Base-by-base conservation (phyloP, 2,113 vertebrate species). In the Formicarius rufipectus region DNA sequence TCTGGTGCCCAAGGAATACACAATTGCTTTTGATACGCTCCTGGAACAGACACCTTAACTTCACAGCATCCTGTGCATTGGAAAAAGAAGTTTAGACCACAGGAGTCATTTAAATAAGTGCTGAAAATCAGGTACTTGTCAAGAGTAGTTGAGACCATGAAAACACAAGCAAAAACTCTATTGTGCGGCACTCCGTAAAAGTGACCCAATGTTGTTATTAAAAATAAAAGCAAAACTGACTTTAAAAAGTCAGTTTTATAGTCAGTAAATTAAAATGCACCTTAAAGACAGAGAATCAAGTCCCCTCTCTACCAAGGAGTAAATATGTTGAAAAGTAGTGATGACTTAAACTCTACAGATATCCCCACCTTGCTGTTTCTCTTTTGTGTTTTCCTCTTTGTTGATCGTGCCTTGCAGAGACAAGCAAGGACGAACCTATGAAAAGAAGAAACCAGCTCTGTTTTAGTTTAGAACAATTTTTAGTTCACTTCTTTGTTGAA, bases 11-110 rank as follows among this genome's bases (percentile, higher is more conserved):
- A 96, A 42, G 97, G 92, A 59, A 98, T 76, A 89, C 37, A 50
- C 50, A 97, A 59, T 47, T 98, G 97, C 67, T 98, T 98, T 83
- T 98, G 96, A n/a, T 97, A 98, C 4, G 98, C 96, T 22, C 98
- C 98, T 23, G 98, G 98, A 67, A 98, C 88, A 50, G 97, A 97
- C 81, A 98, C 59, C 44, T 94, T 97, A 77, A 98, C 39, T 20
- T 92, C 87, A 83, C 79, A 96, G 27, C 31, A 85, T 33, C 97
- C 98, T 98, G 93, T 71, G 35, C 25, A 30, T 88, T 72, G 84
- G 33, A 93, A 53, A 63, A 75, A 94, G 12, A 68, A 55, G 12
- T 59, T 87, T 28, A 74, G 13, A 31, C 6, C 30, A 47, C 21
- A 84, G 23, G 5, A 75, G 8, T 1, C 17, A 72, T 56, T 77